A percentile compares a stretch with the other conserved stretches of the same genome.
Conservation (phyloP, 1,140 invertebrate genomes). For the Penaeus japonicus region DNA sequence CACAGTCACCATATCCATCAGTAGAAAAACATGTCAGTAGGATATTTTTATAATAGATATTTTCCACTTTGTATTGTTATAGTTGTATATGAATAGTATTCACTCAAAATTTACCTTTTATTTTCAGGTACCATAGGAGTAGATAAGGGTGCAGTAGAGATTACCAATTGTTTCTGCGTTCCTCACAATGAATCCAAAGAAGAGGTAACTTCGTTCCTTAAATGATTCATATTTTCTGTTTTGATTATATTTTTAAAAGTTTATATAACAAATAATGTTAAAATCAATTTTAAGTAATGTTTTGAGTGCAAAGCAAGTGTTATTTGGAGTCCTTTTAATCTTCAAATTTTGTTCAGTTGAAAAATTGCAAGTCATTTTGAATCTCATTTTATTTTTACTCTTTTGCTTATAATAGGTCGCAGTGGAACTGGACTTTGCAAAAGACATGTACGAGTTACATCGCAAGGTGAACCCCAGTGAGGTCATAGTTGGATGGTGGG, state of each 20-base stretch:
- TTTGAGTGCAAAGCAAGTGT: too few relatives aligned
- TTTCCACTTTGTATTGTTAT: not conserved
- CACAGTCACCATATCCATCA: too few relatives aligned
- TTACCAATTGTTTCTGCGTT: constrained; percentile 97
- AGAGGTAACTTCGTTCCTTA: constrained; percentile 65
- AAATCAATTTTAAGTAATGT: too few relatives aligned
- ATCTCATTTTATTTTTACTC: not conserved
- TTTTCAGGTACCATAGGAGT: constrained; percentile 74
- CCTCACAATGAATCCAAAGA: constrained; percentile 96
- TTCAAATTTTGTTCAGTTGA: not conserved
- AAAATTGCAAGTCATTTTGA: not conserved
- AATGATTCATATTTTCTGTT: not conserved
- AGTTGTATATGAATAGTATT: not conserved
- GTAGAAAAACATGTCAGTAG: too few relatives aligned
- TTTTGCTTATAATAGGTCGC: constrained; percentile 78
- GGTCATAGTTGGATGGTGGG: constrained; percentile 97
- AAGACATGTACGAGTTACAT: constrained; percentile 93
- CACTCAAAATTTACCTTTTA: not conserved
- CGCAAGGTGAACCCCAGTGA: constrained; percentile 89
- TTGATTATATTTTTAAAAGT: not conserved
- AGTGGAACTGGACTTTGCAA: constrained; percentile 93
- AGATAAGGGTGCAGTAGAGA: constrained; percentile 90
- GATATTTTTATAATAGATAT: too few relatives aligned
- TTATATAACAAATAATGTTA: too few relatives aligned
- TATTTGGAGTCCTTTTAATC: not conserved